Evolutionary conservation across 2,113 vertebrate genomes (phyloP), one percentile per base, ranked within the genome.

Genomic region (Tretioscincus oriximinensis): DNA sequence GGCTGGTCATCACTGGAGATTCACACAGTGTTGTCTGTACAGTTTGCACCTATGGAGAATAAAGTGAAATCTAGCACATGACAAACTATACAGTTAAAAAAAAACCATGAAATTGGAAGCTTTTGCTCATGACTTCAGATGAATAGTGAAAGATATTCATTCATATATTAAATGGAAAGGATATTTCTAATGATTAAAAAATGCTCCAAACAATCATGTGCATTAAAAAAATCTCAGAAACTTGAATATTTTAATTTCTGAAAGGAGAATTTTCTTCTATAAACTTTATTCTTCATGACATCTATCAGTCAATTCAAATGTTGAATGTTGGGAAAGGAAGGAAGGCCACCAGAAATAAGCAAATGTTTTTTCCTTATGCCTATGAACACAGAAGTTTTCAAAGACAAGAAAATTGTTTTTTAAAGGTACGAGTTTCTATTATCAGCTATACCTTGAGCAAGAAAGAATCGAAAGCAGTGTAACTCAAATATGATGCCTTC

Each of bases 1-100:
- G 97, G 95, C 95, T 96, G 95, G 95, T 97, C 97, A 98, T 98
- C 95, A 95, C 95, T 93, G 96, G 97, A 94, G 95, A 94, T 93
- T 96, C 97, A 93, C 95, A 93, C 54, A 95, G 89, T 87, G 92
- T 95, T 81, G 94, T 93, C 91, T 95, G 95, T 84, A 91, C 88
- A 89, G 92, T 92, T 5, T 94, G 92, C 87, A 95, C 95, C 95
- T 96, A 86, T 14, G 47, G 84, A 91, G 61, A 89, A 84, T 10
- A 0, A 11, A 61, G 66, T 5, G 88, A 51, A 71, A 76, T 58
- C 16, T 81, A 7, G 74, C 75, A 61, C 45, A 84, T 51, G 71
- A 11, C 45, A 26, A 76, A 72, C 26, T 69, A 21, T 21, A 84
- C 8, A 22, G 4, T 78, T 66, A 1, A 20, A 4, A 71, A 78